Evolutionary conservation across 2,113 vertebrate genomes (phyloP).

Genomic region (Sclerurus mexicanus): DNA sequence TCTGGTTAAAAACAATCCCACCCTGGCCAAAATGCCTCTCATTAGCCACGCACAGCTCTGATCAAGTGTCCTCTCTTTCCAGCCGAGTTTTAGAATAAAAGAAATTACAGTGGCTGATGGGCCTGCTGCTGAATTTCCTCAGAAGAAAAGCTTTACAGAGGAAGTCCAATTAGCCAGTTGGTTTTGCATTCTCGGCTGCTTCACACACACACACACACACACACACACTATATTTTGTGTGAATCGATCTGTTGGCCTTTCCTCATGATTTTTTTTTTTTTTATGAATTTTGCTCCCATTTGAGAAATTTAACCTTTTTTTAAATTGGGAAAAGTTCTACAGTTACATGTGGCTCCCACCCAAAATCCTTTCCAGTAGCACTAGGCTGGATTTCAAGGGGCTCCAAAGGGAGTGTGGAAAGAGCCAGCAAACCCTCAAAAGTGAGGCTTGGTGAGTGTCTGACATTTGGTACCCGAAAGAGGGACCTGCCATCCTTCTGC

Average conservation of each 20-base stretch:
- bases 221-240: not conserved
- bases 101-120: not conserved
- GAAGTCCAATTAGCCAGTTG: not conserved
- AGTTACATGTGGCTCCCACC: rapidly evolving
- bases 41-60: not conserved
- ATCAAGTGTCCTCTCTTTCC: not conserved
- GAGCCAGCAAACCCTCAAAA: not conserved
- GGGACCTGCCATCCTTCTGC: not conserved
- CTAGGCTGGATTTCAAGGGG: not conserved
- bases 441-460: not conserved
- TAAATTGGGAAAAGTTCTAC: rapidly evolving
- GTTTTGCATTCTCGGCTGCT: not conserved
- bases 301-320: not conserved
- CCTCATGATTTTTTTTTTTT: no score
- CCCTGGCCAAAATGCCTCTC: not conserved
- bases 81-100: not conserved
- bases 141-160: not conserved
- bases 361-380: not conserved
- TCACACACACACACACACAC: not conserved
- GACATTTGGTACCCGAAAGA: not conserved
- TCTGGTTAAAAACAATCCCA: not conserved
- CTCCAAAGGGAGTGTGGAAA: not conserved
- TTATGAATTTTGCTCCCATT: not conserved
- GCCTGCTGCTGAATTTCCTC: not conserved
- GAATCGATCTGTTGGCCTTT: not conserved